Conservation (phyloP, 2,888 invertebrate genomes). For the Dynastes grantii region DNA sequence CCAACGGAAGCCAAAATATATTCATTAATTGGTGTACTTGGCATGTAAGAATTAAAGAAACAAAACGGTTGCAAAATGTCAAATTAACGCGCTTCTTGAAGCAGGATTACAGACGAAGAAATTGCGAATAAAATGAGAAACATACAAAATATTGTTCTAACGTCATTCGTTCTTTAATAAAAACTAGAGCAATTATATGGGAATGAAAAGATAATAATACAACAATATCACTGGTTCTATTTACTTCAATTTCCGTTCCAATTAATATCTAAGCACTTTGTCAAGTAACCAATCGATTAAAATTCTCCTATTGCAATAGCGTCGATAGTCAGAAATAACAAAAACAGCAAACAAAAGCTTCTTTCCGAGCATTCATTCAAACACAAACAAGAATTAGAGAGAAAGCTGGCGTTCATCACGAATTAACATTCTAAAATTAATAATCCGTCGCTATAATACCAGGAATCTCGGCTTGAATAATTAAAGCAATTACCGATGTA, state of each 20-base stretch:
- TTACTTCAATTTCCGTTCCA: neutral
- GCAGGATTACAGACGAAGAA: no score
- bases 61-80: no score
- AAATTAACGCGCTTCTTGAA: no score
- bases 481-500: slow-evolving; percentile 65
- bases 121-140: no score
- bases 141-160: no score
- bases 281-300: neutral
- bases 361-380: neutral
- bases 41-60: no score
- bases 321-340: neutral
- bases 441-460: slow-evolving; percentile 53
- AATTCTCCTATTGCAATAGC: neutral
- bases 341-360: slow-evolving; percentile 25
- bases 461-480: slow-evolving; percentile 56
- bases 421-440: slow-evolving; percentile 54
- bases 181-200: no score
- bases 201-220: no score
- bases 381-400: neutral
- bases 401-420: slow-evolving; percentile 10
- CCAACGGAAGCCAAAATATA: no score
- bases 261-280: neutral
- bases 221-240: no score
- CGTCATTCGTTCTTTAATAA: no score
- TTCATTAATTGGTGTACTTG: no score